These are phyloP conservation scores for Procambarus virginalis DNA, from an alignment of 1,140 invertebrate species.

Conservation along the genomic window DNA sequence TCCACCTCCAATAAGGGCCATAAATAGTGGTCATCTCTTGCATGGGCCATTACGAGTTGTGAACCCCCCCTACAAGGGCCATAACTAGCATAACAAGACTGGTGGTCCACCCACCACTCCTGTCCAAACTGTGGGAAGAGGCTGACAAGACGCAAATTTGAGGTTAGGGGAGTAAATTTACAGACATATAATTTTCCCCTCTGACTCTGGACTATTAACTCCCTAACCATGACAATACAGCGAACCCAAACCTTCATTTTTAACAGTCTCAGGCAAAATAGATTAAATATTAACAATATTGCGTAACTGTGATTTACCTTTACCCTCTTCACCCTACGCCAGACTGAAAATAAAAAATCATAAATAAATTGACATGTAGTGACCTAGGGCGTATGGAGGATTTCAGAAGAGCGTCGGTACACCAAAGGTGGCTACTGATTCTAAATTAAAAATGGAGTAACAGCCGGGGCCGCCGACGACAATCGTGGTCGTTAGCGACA, in stretches of 20 bases:
- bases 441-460: constrained; percentile 54
- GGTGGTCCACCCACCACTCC: no score
- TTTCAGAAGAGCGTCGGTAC: not conserved
- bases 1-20: not conserved
- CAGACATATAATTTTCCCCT: not conserved
- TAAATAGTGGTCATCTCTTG: no score
- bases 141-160: not conserved
- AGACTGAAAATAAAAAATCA: no score
- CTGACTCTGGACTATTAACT: not conserved
- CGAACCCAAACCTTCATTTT: not conserved
- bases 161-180: not conserved
- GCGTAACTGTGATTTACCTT: not conserved
- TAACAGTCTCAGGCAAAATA: not conserved
- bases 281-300: not conserved
- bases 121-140: not conserved
- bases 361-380: no score
- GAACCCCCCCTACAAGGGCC: no score
- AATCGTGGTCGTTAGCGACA: constrained; percentile 45
- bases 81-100: no score
- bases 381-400: no score
- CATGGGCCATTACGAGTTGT: not conserved
- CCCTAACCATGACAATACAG: not conserved
- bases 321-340: not conserved
- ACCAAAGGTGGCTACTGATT: not conserved
- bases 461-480: not conserved